phyloP scores from a whole-genome alignment of 2,113 vertebrate species.

The Centropus unirufus region DNA sequence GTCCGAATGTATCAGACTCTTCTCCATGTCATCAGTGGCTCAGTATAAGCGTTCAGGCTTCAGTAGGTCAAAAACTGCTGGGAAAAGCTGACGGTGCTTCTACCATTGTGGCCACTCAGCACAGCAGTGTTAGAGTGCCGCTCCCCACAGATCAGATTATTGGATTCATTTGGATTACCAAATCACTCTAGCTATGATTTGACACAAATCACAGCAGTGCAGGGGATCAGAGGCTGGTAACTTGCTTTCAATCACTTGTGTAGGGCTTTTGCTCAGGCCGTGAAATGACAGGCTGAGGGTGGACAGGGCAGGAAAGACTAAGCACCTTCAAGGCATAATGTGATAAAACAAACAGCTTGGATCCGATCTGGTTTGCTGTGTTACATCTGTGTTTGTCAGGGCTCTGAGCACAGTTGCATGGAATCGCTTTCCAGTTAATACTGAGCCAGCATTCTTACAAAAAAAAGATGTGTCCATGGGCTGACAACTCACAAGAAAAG shows the following conservation, averaged over 20 bases:
- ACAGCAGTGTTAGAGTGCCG: background rate
- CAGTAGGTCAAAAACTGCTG: constrained; percentile 1
- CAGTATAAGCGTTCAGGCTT: background rate
- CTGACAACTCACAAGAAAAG: background rate
- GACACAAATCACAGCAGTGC: background rate
- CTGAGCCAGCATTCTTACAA: background rate
- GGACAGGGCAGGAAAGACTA: background rate
- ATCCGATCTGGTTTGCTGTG: accelerated
- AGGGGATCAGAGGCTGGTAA: background rate
- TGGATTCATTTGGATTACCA: background rate
- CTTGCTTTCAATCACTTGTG: background rate
- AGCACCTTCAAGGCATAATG: background rate
- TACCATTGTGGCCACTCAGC: background rate
- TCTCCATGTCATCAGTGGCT: background rate
- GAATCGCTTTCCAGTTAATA: accelerated
- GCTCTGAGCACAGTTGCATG: background rate
- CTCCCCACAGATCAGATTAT: background rate
- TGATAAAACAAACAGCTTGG: background rate
- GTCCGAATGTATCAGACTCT: background rate
- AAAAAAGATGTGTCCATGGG: background rate
- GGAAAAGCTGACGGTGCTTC: constrained; percentile 4
- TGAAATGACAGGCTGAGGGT: background rate
- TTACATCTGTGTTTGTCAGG: background rate
- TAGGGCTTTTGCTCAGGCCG: background rate
- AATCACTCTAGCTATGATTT: background rate